Evolutionary conservation across 2,113 vertebrate species (phyloP).

Genomic region (Capricornis sumatraensis): DNA sequence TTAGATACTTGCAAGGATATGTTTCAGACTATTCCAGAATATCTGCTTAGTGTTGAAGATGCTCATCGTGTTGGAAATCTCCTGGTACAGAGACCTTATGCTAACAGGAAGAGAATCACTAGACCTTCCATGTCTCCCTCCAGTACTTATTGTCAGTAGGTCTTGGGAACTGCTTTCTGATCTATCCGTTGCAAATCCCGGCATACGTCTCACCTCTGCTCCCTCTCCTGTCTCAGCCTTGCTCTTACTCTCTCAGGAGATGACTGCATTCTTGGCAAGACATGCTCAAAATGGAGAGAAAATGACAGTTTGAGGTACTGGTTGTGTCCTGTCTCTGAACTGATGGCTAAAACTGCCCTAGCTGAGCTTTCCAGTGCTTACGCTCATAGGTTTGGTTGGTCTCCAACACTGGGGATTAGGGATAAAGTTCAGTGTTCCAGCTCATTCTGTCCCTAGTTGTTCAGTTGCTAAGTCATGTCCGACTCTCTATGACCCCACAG

Average conservation of each 20-base stretch:
- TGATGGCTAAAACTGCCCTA: fast-evolving
- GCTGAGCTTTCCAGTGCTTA: not conserved
- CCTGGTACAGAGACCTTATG: fast-evolving
- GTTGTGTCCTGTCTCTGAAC: not conserved
- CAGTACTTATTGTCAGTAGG: fast-evolving
- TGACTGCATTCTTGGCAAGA: not conserved
- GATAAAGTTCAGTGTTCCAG: not conserved
- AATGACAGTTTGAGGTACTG: fast-evolving
- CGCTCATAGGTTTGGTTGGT: not conserved
- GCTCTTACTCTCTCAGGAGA: not conserved
- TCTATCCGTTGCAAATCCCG: fast-evolving
- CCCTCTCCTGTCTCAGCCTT: not conserved
- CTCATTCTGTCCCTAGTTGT: not conserved
- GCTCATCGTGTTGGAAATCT: not conserved
- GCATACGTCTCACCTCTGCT: fast-evolving
- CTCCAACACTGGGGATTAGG: not conserved
- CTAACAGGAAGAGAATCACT: not conserved
- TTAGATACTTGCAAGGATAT: not conserved
- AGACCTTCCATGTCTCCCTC: fast-evolving
- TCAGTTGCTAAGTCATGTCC: not conserved
- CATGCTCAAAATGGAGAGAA: not conserved
- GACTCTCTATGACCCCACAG: not conserved
- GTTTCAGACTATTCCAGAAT: not conserved
- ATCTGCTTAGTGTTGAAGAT: not conserved
- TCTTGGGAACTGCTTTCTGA: not conserved